Evolutionary conservation across 2,113 vertebrate species (phyloP), one percentile per base, ranked within the genome.

Genomic region (Falco punctatus): DNA sequence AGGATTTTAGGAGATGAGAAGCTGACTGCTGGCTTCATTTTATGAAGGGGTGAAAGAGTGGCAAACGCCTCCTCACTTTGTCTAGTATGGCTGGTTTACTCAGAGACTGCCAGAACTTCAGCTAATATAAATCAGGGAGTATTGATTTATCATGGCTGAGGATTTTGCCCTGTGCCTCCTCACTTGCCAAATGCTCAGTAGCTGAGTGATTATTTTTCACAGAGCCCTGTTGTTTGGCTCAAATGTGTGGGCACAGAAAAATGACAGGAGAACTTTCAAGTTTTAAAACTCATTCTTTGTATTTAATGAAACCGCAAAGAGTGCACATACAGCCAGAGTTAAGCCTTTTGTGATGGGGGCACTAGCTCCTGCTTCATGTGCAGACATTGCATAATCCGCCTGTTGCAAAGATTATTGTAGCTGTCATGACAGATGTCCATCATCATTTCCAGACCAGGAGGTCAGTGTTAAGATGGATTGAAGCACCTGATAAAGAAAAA

Each of bases 321-420:
- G 2, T 1, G 1, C 10, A 10, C 0, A 1, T 16, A 51, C 1
- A 75, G 57, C 13, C 9, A 55, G 48, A 65, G 9, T 69, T n/a
- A 79, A 75, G 62, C 33, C 27, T 82, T 71, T 65, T 1, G 2
- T 28, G 30, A 16, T 49, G 28, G 19, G 28, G 19, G 11, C 18
- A 46, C 17, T 49, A 35, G 11, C 5, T 93, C 14, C 46, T 61
- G 23, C 33, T 82, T 35, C 1, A 0, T 52, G 18, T 35, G 28
- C 7, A 78, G 57, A 78, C 58, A 15, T 3, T 81, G 33, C 35
- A 32, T 35, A 87, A 78, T 26, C 13, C 2, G 1, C 11, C 23
- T 65, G 33, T 71, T 54, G 21, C 52, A 44, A 48, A 79, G 77
- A 8, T 91, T 48, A 33, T 22, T 14, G 18, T 16, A 74, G 16